These are phyloP conservation scores for Yponomeuta malinellus DNA, from an alignment of 2,888 invertebrate genomes.

Conservation along the genomic window DNA sequence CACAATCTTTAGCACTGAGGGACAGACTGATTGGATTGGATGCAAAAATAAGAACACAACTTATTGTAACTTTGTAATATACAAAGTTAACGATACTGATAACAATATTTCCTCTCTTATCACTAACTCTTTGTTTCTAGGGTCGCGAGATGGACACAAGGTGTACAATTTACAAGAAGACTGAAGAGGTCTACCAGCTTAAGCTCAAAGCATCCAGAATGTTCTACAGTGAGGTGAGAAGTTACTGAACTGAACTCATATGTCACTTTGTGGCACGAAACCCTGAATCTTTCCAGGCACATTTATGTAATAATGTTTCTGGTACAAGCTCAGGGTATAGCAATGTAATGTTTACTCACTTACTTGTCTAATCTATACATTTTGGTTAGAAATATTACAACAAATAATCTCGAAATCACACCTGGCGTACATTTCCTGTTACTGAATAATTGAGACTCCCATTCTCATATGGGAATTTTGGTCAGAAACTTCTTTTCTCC, in stretches of 20 bases:
- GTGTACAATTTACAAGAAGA: conserved; percentile 98
- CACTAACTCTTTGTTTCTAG: conserved; percentile 42
- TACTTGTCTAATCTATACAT: conserved; percentile 20
- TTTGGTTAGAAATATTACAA: conserved; percentile 43
- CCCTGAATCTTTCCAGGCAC: conserved; percentile 1
- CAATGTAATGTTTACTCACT: conserved; percentile 24
- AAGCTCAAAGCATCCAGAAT: conserved; percentile 97
- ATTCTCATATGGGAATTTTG: too few species aligned
- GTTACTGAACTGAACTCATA: not conserved
- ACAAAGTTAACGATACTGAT: not conserved
- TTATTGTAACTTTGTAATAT: not conserved
- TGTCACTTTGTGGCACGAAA: not conserved
- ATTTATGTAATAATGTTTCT: not conserved
- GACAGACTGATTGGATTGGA: too few species aligned
- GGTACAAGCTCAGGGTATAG: conserved; percentile 28
- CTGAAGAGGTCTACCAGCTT: conserved; percentile 96
- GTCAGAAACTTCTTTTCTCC: too few species aligned
- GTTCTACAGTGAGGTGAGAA: conserved; percentile 85
- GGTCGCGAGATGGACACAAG: conserved; percentile 95
- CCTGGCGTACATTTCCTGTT: too few species aligned
- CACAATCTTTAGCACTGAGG: too few species aligned
- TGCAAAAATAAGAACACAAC: not conserved
- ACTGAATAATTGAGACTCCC: too few species aligned
- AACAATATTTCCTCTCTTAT: not conserved
- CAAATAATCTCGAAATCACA: conserved; percentile 23